A percentile compares a stretch with the other conserved stretches of the same genome.
Conservation (phyloP, 2,888 invertebrate genomes). For the Epicampocera succincta region DNA sequence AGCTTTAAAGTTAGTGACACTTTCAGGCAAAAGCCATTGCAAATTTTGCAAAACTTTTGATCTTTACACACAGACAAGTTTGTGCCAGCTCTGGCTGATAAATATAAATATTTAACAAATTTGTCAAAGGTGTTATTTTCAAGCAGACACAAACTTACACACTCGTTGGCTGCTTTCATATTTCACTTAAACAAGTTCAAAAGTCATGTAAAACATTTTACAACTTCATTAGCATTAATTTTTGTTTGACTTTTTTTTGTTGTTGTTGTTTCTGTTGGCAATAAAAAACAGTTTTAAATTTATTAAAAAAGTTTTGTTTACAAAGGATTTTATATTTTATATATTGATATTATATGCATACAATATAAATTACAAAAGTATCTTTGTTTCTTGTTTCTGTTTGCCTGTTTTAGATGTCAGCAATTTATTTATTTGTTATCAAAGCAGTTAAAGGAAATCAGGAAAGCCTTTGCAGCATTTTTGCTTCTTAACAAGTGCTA, state of each 20-base stretch:
- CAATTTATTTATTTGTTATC: slow-evolving; percentile 18
- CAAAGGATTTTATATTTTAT: slow-evolving; percentile 7
- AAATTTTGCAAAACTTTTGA: slow-evolving; percentile 44
- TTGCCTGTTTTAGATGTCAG: slow-evolving; percentile 12
- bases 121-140: slow-evolving; percentile 57
- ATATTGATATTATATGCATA: slow-evolving; percentile 21
- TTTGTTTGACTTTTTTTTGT: slow-evolving; percentile 29
- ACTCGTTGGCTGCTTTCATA: background rate
- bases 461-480: slow-evolving; percentile 14
- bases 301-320: slow-evolving; percentile 37
- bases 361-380: background rate
- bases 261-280: slow-evolving; percentile 27
- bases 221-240: slow-evolving; percentile 67
- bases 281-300: slow-evolving; percentile 28
- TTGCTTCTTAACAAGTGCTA: slow-evolving; percentile 50
- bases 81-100: background rate
- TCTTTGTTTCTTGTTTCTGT: background rate
- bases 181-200: slow-evolving; percentile 47
- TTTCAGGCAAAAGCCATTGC: slow-evolving; percentile 32
- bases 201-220: slow-evolving; percentile 63
- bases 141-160: slow-evolving; percentile 21
- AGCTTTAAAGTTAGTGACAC: slow-evolving; percentile 62
- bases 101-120: slow-evolving; percentile 35
- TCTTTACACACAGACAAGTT: slow-evolving; percentile 20
- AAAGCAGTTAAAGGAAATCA: too few relatives aligned